Evolutionary conservation across 1,140 invertebrate genomes (phyloP).

Genomic region (Polypedilum pembai): DNA sequence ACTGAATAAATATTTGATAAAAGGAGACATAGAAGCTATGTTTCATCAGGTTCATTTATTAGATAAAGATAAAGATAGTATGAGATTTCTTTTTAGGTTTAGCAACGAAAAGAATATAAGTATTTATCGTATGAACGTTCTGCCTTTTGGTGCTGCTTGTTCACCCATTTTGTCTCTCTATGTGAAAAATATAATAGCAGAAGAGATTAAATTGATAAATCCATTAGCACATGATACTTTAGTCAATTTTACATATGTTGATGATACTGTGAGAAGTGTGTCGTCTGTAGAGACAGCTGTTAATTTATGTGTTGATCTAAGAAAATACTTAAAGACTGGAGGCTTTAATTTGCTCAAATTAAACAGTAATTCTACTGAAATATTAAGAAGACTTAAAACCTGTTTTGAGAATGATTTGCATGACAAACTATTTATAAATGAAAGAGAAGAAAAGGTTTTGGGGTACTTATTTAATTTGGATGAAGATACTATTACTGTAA

Average conservation of each 20-base stretch:
- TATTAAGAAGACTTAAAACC: not conserved
- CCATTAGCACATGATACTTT: slow-evolving; percentile 36
- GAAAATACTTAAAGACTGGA: not conserved
- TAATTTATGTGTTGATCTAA: not conserved
- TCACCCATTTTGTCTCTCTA: slow-evolving; percentile 31
- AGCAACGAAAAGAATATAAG: not conserved
- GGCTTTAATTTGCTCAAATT: not conserved
- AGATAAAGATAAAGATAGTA: slow-evolving; percentile 31
- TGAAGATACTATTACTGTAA: not conserved
- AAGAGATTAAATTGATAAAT: slow-evolving; percentile 30
- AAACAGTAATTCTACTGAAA: not conserved
- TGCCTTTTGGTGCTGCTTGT: slow-evolving; percentile 31
- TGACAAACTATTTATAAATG: too few relatives aligned
- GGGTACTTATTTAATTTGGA: not conserved
- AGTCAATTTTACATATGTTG: slow-evolving; percentile 39
- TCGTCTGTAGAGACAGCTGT: not conserved
- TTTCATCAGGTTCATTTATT: slow-evolving; percentile 35
- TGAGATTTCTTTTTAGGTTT: slow-evolving; percentile 32
- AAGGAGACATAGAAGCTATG: slow-evolving; percentile 36
- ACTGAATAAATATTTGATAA: slow-evolving; percentile 33
- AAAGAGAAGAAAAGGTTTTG: not conserved
- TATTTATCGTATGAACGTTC: slow-evolving; percentile 25
- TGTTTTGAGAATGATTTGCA: not conserved
- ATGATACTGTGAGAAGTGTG: slow-evolving; percentile 34
- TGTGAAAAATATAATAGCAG: slow-evolving; percentile 35